Percentiles rank a stretch among this genome's conserved stretches.
These are phyloP conservation scores for Apis dorsata DNA, from an alignment of 1,140 invertebrate genomes.

Conservation along the genomic window DNA sequence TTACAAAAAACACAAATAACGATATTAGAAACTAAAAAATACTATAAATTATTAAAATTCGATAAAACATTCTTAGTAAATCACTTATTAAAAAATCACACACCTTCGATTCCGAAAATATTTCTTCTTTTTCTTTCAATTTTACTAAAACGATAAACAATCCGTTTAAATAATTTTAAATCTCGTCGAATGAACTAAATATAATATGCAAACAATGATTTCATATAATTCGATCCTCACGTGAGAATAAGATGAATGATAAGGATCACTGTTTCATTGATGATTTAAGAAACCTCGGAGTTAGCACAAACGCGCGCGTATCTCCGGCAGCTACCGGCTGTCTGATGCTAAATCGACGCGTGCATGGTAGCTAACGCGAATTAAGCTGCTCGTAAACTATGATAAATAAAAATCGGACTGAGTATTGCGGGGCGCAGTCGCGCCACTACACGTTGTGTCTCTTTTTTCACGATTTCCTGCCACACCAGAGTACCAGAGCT, in stretches of 20 bases:
- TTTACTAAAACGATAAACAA: background rate
- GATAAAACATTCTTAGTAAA: background rate
- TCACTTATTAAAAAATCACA: background rate
- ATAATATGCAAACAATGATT: background rate
- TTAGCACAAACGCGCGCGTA: background rate
- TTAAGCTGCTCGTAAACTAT: conserved; percentile 47
- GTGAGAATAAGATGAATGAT: too few relatives aligned
- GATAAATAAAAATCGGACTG: conserved; percentile 54
- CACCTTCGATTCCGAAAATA: background rate
- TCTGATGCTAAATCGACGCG: conserved; percentile 45
- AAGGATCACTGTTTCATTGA: background rate
- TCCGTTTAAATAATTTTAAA: background rate
- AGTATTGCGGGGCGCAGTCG: conserved; percentile 29
- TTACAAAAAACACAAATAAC: background rate
- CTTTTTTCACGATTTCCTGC: conserved; percentile 14
- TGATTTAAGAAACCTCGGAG: background rate
- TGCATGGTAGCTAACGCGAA: conserved; percentile 36
- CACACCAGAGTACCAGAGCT: background rate
- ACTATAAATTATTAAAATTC: background rate
- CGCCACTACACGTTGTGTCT: conserved; percentile 3
- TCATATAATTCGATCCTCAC: too few relatives aligned
- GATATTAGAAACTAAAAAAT: background rate
- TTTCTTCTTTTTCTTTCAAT: background rate
- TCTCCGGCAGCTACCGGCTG: conserved; percentile 25
- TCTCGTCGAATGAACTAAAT: too few relatives aligned